phyloP scores from a whole-genome alignment of 2,888 invertebrate genomes.

The Polyommatus iphigenia region DNA sequence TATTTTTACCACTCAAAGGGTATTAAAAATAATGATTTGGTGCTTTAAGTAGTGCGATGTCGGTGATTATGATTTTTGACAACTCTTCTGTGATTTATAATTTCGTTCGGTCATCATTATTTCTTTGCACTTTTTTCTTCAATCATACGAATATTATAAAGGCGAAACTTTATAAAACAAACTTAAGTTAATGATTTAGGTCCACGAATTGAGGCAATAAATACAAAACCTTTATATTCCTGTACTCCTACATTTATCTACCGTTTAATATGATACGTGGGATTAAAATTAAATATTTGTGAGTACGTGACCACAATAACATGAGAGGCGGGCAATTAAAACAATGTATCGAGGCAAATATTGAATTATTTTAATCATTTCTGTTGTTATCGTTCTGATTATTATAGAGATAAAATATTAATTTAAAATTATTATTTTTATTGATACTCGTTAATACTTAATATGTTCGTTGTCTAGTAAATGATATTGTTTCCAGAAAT shows the following conservation, averaged over 20 bases:
- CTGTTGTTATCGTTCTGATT: not conserved
- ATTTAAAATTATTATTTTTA: not conserved
- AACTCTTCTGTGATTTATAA: not conserved
- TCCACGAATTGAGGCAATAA: not conserved
- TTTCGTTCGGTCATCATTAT: not conserved
- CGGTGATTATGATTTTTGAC: no score
- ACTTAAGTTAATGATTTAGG: not conserved
- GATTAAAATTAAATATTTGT: constrained; percentile 23
- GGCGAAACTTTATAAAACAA: no score
- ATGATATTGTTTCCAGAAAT: no score
- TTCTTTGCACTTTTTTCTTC: no score
- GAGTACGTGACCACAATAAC: constrained; percentile 3
- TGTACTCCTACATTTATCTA: not conserved
- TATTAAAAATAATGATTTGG: not conserved
- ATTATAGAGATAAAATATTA: not conserved
- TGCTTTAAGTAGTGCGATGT: not conserved
- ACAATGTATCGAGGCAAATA: not conserved
- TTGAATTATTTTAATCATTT: not conserved
- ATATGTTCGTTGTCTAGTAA: no score
- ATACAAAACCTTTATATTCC: not conserved
- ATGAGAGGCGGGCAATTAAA: not conserved
- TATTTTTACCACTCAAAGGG: not conserved
- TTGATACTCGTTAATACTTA: no score
- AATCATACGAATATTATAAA: no score
- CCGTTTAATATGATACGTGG: constrained; percentile 14